Evolutionary conservation across 2,113 vertebrate genomes (phyloP).

Genomic region (Oceanites oceanicus): DNA sequence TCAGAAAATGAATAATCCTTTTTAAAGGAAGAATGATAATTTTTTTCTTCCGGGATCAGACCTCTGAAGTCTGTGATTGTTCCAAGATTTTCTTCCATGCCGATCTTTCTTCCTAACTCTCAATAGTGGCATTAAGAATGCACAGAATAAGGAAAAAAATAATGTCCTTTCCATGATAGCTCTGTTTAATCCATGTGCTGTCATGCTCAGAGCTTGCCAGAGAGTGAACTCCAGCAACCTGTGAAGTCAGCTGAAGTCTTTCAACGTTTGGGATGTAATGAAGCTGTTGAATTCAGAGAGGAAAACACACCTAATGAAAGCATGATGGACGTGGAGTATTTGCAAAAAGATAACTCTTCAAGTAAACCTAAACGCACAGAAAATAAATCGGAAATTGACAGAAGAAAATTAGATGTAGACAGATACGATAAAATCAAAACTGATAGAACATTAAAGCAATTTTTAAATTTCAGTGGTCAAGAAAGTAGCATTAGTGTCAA

Average conservation of each 20-base stretch:
- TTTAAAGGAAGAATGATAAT: not conserved
- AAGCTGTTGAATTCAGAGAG: not conserved
- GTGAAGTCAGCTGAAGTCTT: slow-evolving; percentile 9
- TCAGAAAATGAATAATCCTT: not conserved
- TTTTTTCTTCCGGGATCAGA: not conserved
- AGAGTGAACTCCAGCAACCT: not conserved
- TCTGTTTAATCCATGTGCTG: slow-evolving; percentile 11
- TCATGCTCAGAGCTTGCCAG: slow-evolving; percentile 37
- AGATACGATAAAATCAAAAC: not conserved
- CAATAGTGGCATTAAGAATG: not conserved
- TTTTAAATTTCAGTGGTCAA: not conserved
- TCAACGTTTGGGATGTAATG: not conserved
- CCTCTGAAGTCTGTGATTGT: not conserved
- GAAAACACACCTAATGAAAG: not conserved
- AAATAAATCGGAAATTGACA: not conserved
- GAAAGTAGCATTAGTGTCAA: not conserved
- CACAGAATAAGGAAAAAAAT: not conserved
- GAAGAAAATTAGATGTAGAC: not conserved
- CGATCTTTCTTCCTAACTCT: not conserved
- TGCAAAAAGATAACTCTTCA: not conserved
- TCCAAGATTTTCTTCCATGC: not conserved
- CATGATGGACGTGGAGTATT: not conserved
- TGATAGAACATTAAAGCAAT: not conserved
- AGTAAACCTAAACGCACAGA: not conserved
- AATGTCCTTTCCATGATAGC: not conserved